Percentiles rank a stretch among this genome's conserved stretches.
Conservation (phyloP, 1,140 invertebrate species). For the Papilio polytes region DNA sequence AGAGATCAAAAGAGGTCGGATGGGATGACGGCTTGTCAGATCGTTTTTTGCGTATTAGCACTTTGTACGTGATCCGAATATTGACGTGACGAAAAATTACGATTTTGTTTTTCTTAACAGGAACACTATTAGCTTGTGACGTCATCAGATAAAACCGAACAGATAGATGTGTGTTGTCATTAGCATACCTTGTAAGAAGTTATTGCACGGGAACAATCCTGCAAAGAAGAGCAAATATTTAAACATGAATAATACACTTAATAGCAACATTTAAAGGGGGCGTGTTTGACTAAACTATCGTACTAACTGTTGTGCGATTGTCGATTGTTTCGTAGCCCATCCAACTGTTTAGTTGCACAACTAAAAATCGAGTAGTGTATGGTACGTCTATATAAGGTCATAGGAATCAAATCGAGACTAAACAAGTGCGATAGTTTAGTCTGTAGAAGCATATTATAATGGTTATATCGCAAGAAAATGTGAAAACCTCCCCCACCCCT, state of each 20-base stretch:
- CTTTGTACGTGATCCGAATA: not conserved
- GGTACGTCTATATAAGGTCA: too few species aligned
- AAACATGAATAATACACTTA: not conserved
- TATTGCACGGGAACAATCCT: not conserved
- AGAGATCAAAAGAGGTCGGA: slow-evolving; percentile 36
- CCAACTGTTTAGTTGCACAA: too few species aligned
- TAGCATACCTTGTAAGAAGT: not conserved
- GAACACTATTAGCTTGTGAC: not conserved
- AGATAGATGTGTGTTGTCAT: too few species aligned
- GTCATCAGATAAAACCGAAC: not conserved
- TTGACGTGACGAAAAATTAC: not conserved
- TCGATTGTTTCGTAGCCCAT: too few species aligned
- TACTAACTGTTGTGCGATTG: too few species aligned
- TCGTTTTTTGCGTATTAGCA: slow-evolving; percentile 25
- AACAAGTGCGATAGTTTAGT: too few species aligned
- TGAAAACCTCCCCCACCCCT: slow-evolving; percentile 10
- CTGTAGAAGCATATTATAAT: not conserved
- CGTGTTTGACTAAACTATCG: too few species aligned
- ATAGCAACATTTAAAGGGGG: not conserved
- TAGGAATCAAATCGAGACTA: too few species aligned
- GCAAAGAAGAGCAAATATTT: not conserved
- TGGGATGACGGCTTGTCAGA: slow-evolving; percentile 22
- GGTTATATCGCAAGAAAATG: slow-evolving; percentile 30
- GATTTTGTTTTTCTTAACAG: too few species aligned
- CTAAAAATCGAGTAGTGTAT: too few species aligned